Evolutionary conservation across 2,797 vertebrate genomes (phyloP).

Genomic region (Lophius americanus): DNA sequence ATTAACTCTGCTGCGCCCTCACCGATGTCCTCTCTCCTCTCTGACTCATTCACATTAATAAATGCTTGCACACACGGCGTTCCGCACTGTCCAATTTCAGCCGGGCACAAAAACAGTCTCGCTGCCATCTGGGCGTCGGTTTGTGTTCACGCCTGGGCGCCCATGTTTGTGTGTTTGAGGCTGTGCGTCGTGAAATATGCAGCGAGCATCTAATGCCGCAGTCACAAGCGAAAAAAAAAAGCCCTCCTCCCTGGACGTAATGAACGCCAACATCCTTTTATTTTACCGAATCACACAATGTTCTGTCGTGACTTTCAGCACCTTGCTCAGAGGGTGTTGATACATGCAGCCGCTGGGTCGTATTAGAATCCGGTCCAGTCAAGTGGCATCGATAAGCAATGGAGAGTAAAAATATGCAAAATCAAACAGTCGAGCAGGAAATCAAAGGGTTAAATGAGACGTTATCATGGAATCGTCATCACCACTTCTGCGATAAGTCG

Average conservation of each 20-base stretch:
- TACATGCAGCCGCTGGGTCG: not conserved
- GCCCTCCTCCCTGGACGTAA: constrained; percentile 31
- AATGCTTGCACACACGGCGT: not conserved
- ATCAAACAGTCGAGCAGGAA: too few species aligned
- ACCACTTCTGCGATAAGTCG: too few species aligned
- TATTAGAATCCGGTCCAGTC: too few species aligned
- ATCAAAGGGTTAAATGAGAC: too few species aligned
- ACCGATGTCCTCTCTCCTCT: constrained; percentile 9
- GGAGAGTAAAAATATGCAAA: too few species aligned
- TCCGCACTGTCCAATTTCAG: constrained; percentile 21
- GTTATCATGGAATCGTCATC: too few species aligned
- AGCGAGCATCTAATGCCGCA: constrained; percentile 5
- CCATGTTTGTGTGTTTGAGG: constrained; percentile 14
- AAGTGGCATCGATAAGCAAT: too few species aligned
- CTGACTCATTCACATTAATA: constrained; percentile 5
- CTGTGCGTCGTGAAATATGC: not conserved
- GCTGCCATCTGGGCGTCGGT: constrained; percentile 40
- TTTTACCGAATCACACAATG: not conserved
- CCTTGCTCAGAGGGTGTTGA: not conserved
- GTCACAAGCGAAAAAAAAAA: constrained; percentile 25
- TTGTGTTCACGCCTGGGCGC: constrained; percentile 35
- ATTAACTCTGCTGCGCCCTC: constrained; percentile 17
- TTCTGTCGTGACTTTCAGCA: not conserved
- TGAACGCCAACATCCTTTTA: not conserved
- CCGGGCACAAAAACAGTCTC: constrained; percentile 24